Percentiles rank a stretch among this genome's conserved stretches.
phyloP scores from a whole-genome alignment of 1,140 invertebrate species.

The Hycleus phaleratus region DNA sequence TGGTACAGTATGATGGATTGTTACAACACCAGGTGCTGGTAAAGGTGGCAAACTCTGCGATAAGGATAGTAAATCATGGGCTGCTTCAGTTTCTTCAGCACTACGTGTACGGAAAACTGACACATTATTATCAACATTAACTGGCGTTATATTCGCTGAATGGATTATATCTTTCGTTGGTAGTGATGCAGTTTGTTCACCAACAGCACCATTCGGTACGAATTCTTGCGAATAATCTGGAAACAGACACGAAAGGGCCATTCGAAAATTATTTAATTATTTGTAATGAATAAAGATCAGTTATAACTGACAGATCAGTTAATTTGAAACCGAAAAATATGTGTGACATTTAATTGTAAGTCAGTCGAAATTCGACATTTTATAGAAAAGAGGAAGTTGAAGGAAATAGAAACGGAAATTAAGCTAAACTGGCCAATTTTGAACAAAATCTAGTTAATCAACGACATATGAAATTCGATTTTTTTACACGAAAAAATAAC shows the following conservation, averaged over 20 bases:
- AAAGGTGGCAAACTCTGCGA: slow-evolving; percentile 70
- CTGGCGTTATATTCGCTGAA: not conserved
- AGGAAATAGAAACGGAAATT: too few species aligned
- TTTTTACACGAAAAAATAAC: too few species aligned
- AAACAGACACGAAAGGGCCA: slow-evolving; percentile 11
- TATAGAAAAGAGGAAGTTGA: too few species aligned
- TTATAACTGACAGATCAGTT: too few species aligned
- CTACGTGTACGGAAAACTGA: slow-evolving; percentile 54
- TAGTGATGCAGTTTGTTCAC: not conserved
- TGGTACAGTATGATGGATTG: slow-evolving; percentile 43
- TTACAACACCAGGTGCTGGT: slow-evolving; percentile 56
- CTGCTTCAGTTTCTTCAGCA: slow-evolving; percentile 74
- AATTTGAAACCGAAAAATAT: too few species aligned
- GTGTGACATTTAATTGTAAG: too few species aligned
- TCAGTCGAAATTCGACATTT: too few species aligned
- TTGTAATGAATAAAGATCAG: too few species aligned
- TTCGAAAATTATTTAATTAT: too few species aligned
- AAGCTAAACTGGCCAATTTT: too few species aligned
- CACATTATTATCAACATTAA: not conserved
- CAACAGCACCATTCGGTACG: slow-evolving; percentile 24
- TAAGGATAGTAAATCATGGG: slow-evolving; percentile 75
- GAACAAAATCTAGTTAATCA: too few species aligned
- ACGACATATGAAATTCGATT: too few species aligned
- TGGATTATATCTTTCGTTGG: slow-evolving; percentile 5
- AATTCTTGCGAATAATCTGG: slow-evolving; percentile 36